These are phyloP conservation scores for Bujurquina vittata DNA, from an alignment of 2,113 vertebrate species.

Conservation along the genomic window DNA sequence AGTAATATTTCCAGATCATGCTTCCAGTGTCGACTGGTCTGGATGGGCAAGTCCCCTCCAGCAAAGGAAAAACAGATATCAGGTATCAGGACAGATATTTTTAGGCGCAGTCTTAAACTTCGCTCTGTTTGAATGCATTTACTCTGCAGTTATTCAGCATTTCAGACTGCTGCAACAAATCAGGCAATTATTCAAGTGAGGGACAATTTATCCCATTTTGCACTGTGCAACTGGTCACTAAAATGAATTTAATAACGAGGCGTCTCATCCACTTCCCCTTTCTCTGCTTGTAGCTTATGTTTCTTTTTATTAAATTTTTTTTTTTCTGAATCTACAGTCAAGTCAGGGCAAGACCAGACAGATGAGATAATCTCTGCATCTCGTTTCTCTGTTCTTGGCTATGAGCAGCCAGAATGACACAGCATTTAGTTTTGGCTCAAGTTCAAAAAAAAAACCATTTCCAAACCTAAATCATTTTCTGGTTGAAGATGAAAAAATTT, in stretches of 20 bases:
- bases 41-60: background rate
- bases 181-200: background rate
- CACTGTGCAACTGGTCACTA: background rate
- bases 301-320: background rate
- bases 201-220: background rate
- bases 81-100: slow-evolving; percentile 30
- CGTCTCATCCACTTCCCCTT: background rate
- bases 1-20: background rate
- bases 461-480: slow-evolving; percentile 64
- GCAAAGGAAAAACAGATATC: background rate
- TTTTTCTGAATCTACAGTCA: slow-evolving; percentile 16
- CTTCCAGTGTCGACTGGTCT: background rate
- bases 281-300: background rate
- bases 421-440: slow-evolving; percentile 73
- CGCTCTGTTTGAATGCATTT: background rate
- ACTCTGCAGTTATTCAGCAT: background rate
- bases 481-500: slow-evolving; percentile 19
- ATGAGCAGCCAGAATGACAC: slow-evolving; percentile 63
- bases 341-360: slow-evolving; percentile 21
- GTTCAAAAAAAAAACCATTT: slow-evolving; percentile 65
- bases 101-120: background rate
- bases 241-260: background rate
- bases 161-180: background rate
- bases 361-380: slow-evolving; percentile 46
- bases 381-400: slow-evolving; percentile 33